Evolutionary conservation across 92 coral and sea anemone genomes (phyloP).

Genomic region (Actinernus sp.): DNA sequence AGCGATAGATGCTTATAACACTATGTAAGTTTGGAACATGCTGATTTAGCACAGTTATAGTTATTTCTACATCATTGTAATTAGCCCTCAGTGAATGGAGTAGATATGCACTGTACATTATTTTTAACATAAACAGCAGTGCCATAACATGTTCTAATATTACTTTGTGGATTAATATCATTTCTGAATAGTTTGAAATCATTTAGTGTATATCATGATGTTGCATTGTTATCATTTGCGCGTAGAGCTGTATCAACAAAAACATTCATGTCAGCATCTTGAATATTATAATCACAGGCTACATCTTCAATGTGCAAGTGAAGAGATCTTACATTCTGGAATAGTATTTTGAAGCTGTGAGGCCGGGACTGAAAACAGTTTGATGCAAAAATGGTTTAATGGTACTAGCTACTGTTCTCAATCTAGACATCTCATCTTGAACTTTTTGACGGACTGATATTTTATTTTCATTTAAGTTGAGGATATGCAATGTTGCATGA

Average conservation of each 20-base stretch:
- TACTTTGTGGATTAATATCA: slow-evolving; percentile 25
- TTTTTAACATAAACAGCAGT: slow-evolving; percentile 38
- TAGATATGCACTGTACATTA: slow-evolving; percentile 9
- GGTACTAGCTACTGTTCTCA: too few relatives aligned
- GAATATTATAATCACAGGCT: slow-evolving; percentile 40
- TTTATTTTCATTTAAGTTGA: too few relatives aligned
- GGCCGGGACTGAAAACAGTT: too few relatives aligned
- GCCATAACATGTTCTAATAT: slow-evolving; percentile 38
- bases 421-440: too few relatives aligned
- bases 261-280: slow-evolving; percentile 51
- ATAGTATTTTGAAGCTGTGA: slow-evolving; percentile 34
- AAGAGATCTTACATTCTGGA: slow-evolving; percentile 75
- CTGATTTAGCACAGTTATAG: slow-evolving; percentile 12
- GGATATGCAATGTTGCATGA: too few relatives aligned
- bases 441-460: too few relatives aligned
- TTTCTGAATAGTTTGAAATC: slow-evolving; percentile 61
- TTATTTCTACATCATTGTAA: slow-evolving; percentile 57
- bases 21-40: slow-evolving; percentile 35
- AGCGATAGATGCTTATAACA: slow-evolving; percentile 64
- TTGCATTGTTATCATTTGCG: slow-evolving; percentile 26
- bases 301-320: slow-evolving; percentile 55
- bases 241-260: slow-evolving; percentile 59
- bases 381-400: too few relatives aligned
- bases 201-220: slow-evolving; percentile 25
- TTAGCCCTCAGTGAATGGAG: slow-evolving; percentile 43